phyloP scores from a whole-genome alignment of 2,113 vertebrate species.

The Mystacornis crossleyi region DNA sequence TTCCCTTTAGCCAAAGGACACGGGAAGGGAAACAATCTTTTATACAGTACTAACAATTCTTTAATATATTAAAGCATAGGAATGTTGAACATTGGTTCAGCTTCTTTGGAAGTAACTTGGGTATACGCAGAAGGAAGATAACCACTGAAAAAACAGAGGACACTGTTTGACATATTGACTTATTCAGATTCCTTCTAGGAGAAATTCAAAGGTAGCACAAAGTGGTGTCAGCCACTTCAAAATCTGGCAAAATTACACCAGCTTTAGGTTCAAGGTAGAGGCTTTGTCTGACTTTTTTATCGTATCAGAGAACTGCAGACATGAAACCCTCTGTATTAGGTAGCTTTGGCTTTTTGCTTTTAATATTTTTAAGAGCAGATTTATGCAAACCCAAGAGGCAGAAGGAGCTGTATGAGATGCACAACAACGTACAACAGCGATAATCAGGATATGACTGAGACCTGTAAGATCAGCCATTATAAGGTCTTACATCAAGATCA shows the following conservation, averaged over 20 bases:
- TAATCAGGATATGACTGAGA: neutral
- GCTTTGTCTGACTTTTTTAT: neutral
- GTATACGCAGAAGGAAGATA: neutral
- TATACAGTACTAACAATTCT: neutral
- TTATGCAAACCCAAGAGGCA: neutral
- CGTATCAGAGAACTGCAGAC: fast-evolving
- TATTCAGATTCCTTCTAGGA: neutral
- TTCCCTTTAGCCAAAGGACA: neutral
- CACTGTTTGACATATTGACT: neutral
- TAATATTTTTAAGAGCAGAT: neutral
- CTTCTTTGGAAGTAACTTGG: neutral
- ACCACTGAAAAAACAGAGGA: neutral
- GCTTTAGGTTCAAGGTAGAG: neutral
- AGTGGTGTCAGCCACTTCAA: neutral
- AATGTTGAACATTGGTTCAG: neutral
- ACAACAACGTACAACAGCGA: fast-evolving
- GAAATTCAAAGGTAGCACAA: neutral
- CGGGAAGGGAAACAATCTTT: neutral
- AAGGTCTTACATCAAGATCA: neutral
- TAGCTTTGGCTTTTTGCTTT: neutral
- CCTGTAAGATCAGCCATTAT: neutral
- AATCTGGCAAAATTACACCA: neutral
- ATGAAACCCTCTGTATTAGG: neutral
- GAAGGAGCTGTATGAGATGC: neutral
- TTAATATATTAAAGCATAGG: neutral